Percentiles rank a stretch among this genome's conserved stretches.
phyloP scores from a whole-genome alignment of 2,113 vertebrate genomes.

The Laticauda laticaudata region DNA sequence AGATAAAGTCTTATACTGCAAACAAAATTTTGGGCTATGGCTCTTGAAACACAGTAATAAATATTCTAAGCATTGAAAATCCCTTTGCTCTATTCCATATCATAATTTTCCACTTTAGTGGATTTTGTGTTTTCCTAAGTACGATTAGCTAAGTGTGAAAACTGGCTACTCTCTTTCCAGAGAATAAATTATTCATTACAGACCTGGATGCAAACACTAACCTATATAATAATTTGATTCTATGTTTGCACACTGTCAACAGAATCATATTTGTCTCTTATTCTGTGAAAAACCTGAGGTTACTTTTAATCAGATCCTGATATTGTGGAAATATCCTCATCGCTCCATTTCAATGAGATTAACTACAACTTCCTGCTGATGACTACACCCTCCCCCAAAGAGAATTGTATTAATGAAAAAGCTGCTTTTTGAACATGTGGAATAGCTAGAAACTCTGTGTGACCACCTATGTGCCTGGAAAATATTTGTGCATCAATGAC shows the following conservation, averaged over 20 bases:
- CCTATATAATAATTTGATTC: not conserved
- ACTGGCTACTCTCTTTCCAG: not conserved
- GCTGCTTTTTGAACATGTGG: not conserved
- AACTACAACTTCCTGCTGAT: not conserved
- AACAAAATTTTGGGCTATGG: not conserved
- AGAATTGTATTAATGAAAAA: not conserved
- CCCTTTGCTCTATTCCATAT: not conserved
- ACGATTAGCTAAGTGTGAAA: not conserved
- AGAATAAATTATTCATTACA: not conserved
- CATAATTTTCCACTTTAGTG: not conserved
- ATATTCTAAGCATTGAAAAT: not conserved
- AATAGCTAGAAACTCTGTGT: not conserved
- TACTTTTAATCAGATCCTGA: not conserved
- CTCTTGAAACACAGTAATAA: not conserved
- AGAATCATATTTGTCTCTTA: not conserved
- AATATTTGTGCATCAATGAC: constrained; percentile 5
- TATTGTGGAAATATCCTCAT: not conserved
- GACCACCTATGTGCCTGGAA: not conserved
- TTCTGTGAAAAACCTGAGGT: not conserved
- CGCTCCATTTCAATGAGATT: not conserved
- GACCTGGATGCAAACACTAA: not conserved
- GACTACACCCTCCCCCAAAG: not conserved
- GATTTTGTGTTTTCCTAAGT: not conserved
- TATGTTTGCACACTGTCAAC: not conserved
- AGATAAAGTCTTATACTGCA: not conserved